phyloP scores from a whole-genome alignment of 2,888 invertebrate genomes.

The Polylopha cassiicola region DNA sequence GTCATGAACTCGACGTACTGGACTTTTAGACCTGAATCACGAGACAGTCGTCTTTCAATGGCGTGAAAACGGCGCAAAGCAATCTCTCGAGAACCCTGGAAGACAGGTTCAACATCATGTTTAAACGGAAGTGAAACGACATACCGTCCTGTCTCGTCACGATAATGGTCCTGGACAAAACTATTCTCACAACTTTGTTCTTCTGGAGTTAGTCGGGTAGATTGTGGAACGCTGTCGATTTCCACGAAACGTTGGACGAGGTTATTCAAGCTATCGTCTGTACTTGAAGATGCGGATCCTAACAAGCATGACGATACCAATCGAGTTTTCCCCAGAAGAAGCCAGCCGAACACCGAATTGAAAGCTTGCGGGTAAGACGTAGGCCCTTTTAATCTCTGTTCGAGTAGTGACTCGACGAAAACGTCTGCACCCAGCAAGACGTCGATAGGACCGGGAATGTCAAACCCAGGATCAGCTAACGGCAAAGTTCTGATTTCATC shows the following conservation, averaged over 20 bases:
- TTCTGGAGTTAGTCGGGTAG: not conserved
- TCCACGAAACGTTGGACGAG: not conserved
- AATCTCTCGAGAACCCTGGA: no score
- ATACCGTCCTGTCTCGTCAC: not conserved
- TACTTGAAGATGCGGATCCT: not conserved
- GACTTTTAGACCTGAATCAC: no score
- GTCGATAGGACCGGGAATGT: conserved; percentile 20
- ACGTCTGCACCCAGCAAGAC: conserved; percentile 21
- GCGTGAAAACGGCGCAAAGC: no score
- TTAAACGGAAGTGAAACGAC: not conserved
- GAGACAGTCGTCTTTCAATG: no score
- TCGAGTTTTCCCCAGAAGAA: conserved; percentile 8
- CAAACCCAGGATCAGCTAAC: conserved; percentile 22
- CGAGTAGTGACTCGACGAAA: conserved; percentile 7
- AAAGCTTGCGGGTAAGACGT: conserved; percentile 10
- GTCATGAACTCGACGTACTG: no score
- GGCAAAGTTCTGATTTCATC: conserved; percentile 10
- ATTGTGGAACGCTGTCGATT: not conserved
- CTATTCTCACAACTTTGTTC: not conserved
- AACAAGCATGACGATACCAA: conserved; percentile 1
- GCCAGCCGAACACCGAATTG: conserved; percentile 18
- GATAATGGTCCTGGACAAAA: not conserved
- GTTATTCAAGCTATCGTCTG: not conserved
- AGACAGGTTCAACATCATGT: no score
- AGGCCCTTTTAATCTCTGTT: conserved; percentile 4